Conservation (phyloP, 2,113 vertebrate species). For the Acanthochromis polyacanthus region DNA sequence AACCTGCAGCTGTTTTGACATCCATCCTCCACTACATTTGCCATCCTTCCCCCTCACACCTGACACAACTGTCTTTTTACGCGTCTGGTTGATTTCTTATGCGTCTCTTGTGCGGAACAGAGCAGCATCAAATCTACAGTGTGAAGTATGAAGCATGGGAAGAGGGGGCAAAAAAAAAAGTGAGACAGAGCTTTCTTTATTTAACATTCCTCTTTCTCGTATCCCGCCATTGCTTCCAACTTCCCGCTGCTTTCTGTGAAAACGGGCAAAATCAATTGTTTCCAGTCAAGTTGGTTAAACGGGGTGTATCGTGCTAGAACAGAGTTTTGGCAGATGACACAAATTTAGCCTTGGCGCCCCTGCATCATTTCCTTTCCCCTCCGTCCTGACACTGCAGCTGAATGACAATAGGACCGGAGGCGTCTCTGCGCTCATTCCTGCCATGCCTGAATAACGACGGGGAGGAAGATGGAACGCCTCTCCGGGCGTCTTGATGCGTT, state of each 20-base stretch:
- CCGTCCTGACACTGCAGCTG: constrained; percentile 43
- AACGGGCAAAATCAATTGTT: constrained; percentile 67
- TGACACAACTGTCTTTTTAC: constrained; percentile 34
- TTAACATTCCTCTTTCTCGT: constrained; percentile 41
- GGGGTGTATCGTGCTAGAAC: constrained; percentile 57
- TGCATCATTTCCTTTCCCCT: constrained; percentile 52
- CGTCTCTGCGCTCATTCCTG: constrained; percentile 20
- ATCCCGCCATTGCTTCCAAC: constrained; percentile 33
- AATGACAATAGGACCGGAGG: constrained; percentile 66
- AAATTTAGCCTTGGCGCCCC: constrained; percentile 54
- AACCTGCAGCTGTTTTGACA: constrained; percentile 45
- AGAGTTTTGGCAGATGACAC: constrained; percentile 67
- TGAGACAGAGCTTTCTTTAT: constrained; percentile 36
- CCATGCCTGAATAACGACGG: constrained; percentile 31
- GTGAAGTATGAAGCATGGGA: constrained; percentile 2
- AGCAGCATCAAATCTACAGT: constrained; percentile 11
- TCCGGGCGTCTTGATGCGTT: constrained; percentile 43
- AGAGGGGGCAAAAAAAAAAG: not conserved
- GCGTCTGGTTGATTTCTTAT: constrained; percentile 40
- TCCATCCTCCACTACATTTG: constrained; percentile 25
- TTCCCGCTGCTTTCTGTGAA: constrained; percentile 52
- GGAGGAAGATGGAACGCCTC: constrained; percentile 49
- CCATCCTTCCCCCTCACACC: constrained; percentile 15
- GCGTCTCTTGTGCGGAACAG: constrained; percentile 23
- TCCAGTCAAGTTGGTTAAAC: constrained; percentile 65